phyloP scores from a whole-genome alignment of 2,797 vertebrate species.

The Paratrypauchen microcephalus region DNA sequence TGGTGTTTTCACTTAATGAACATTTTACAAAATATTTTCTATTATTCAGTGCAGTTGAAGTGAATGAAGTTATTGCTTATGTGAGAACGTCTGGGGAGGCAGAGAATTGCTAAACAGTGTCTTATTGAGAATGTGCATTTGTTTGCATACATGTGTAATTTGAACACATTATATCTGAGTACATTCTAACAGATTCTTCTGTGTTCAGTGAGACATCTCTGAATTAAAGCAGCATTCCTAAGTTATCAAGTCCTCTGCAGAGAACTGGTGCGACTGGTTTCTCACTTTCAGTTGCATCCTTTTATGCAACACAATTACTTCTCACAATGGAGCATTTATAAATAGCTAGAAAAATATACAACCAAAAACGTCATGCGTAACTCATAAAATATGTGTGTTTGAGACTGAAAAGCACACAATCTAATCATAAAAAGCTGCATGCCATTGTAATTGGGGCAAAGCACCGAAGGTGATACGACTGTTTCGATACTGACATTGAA shows the following conservation, averaged over 20 bases:
- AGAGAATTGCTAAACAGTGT: background rate
- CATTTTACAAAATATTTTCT: background rate
- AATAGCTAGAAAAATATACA: no score
- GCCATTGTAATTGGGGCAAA: background rate
- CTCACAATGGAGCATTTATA: constrained; percentile 1
- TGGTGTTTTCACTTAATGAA: background rate
- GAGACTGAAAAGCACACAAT: background rate
- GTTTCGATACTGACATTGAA: no score
- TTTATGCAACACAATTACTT: constrained; percentile 20
- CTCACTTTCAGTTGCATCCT: constrained; percentile 24
- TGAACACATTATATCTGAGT: background rate
- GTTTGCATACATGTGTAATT: background rate
- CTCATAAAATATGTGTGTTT: constrained; percentile 17
- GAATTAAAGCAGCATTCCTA: background rate
- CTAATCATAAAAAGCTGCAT: background rate
- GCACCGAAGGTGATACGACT: no score
- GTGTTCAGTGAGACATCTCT: constrained; percentile 1
- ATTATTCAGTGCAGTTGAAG: background rate
- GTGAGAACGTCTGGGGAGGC: background rate
- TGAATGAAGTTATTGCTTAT: background rate
- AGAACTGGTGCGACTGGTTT: constrained; percentile 61
- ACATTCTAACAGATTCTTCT: background rate
- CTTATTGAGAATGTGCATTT: background rate
- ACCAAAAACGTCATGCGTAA: background rate
- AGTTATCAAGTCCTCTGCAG: constrained; percentile 43